Conservation (phyloP, 2,113 vertebrate genomes). For the Myotis brandtii region DNA sequence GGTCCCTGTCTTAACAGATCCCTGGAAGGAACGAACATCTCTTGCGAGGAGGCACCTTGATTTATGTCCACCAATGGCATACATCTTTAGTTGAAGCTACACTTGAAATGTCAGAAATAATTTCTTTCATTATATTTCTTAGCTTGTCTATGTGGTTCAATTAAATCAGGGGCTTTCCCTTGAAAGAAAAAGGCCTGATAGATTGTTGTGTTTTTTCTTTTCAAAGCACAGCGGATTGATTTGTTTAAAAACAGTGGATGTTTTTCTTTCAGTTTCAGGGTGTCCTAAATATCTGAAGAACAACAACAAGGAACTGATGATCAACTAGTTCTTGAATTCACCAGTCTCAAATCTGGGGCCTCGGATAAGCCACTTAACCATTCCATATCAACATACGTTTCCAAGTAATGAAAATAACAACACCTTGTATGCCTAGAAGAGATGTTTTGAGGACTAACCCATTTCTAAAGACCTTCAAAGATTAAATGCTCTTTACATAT, state of each 20-base stretch:
- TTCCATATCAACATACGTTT: background rate
- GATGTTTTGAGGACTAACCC: background rate
- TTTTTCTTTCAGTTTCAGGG: background rate
- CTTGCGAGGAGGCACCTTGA: background rate
- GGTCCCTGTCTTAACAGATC: slow-evolving; percentile 5
- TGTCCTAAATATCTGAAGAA: background rate
- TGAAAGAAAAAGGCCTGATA: slow-evolving; percentile 40
- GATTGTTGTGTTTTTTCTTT: background rate
- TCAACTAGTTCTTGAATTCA: background rate
- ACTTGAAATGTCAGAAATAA: slow-evolving; percentile 43
- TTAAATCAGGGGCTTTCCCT: background rate
- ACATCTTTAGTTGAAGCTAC: background rate
- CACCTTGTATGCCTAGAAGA: background rate
- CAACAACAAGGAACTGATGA: background rate
- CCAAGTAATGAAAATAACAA: background rate
- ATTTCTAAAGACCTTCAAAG: slow-evolving; percentile 20
- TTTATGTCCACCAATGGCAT: background rate
- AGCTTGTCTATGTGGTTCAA: background rate
- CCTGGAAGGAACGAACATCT: background rate
- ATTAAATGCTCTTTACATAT: background rate
- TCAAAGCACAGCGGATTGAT: slow-evolving; percentile 36
- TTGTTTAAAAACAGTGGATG: slow-evolving; percentile 58
- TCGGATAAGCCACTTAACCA: background rate
- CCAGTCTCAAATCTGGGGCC: background rate
- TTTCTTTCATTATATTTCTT: slow-evolving; percentile 61